These are phyloP conservation scores for Penaeus japonicus DNA, from an alignment of 1,140 invertebrate species.

Conservation along the genomic window DNA sequence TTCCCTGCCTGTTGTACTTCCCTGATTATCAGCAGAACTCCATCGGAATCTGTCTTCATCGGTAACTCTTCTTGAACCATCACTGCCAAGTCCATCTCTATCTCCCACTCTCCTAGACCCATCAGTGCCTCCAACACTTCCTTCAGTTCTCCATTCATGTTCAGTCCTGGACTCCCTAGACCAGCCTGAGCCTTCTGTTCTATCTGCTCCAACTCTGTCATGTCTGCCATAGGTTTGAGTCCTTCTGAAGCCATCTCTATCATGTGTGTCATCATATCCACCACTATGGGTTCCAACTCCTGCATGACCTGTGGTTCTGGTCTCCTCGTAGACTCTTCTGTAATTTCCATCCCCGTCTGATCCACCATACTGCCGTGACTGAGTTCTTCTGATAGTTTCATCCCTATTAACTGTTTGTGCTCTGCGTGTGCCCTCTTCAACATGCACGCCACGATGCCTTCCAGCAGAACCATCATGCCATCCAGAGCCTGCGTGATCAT, in stretches of 20 bases:
- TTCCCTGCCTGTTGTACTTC: no score
- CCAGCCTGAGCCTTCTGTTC: not conserved
- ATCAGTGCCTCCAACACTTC: not conserved
- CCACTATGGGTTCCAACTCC: slow-evolving; percentile 6
- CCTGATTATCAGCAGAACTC: no score
- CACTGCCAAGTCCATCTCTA: not conserved
- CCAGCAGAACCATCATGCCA: no score
- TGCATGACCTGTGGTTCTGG: slow-evolving; percentile 26
- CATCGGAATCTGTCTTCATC: no score
- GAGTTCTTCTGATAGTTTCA: slow-evolving; percentile 4
- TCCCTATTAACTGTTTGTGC: not conserved
- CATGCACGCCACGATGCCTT: no score
- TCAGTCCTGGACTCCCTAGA: not conserved
- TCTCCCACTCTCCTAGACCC: not conserved
- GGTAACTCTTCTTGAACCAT: not conserved
- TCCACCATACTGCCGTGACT: not conserved
- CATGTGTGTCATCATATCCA: not conserved
- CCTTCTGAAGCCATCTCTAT: not conserved
- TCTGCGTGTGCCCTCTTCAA: no score
- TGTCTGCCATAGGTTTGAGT: not conserved
- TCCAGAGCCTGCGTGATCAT: no score
- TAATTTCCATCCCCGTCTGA: not conserved
- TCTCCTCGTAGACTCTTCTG: not conserved
- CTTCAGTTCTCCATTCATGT: not conserved
- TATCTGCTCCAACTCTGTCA: not conserved